Evolutionary conservation across 1,140 invertebrate species (phyloP), one percentile per base, ranked within the genome.

Genomic region (Parasteatoda tepidariorum): DNA sequence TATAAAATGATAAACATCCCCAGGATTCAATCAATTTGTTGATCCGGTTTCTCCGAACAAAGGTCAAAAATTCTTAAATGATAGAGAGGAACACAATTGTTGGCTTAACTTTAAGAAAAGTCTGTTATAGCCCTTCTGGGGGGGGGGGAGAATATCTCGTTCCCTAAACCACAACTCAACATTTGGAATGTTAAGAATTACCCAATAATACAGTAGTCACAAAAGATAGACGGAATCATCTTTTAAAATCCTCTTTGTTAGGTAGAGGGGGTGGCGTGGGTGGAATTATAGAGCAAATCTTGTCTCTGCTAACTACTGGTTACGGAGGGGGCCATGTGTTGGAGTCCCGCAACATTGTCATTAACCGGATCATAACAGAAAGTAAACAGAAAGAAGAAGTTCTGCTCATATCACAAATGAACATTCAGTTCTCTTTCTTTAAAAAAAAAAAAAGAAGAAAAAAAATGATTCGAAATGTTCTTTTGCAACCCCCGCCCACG

Each of bases 271-370:
- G 31, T 24, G n/a, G 55, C 24, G 30, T 11, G 6, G 30, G 18
- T 18, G 31, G 55, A 75, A 57, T 75, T 57, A 34, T 30, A 28
- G 18, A 11, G 34, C 74, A 22, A 54, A 66, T 31, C 74, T 64
- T 76, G 74, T 64, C 59, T 55, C 15, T 26, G 26, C 57, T 57
- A 76, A 76, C 59, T 76, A 76, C 74, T 61, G 61, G 71, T 75
- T 75, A 26, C 54, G 24, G 57, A 15, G 38, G 38, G n/a, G 57
- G 30, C 61, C 61, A 76, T 76, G 74, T 76, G 74, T 76, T 76
- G 59, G 61, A 48, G 74, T 76, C 74, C 28, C 13, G 61, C 74
- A 76, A 66, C 59, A 66, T 76, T 61, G 74, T 76, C 74, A 76
- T 64, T 64, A 64, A 5, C 61, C 61, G 13, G 26, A 64, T 64